Evolutionary conservation across 2,888 invertebrate genomes (phyloP).

Genomic region (Germaria angustata): DNA sequence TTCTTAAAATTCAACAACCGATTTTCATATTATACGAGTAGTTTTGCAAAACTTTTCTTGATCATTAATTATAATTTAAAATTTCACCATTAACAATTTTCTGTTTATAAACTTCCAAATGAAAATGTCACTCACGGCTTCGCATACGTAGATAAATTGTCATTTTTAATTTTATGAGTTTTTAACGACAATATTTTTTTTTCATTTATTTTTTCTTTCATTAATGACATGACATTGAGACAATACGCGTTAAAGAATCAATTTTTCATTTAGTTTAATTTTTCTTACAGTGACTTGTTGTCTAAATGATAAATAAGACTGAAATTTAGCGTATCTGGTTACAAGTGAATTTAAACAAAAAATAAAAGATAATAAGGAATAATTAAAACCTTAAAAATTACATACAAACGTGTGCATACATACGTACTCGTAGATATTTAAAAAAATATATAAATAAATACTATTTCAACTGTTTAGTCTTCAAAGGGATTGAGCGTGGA

Average conservation of each 20-base stretch:
- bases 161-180: conserved; percentile 49
- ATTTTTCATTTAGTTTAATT: not conserved
- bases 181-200: conserved; percentile 42
- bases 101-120: not conserved
- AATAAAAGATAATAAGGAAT: conserved; percentile 18
- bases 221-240: conserved; percentile 56
- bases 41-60: not conserved
- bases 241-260: conserved; percentile 29
- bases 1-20: too few relatives aligned
- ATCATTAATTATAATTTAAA: conserved; percentile 39
- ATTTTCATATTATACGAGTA: too few relatives aligned
- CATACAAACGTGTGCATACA: too few relatives aligned
- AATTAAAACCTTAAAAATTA: conserved; percentile 40
- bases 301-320: not conserved
- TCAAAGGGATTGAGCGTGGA: not conserved
- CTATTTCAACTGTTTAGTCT: not conserved
- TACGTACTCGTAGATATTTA: too few relatives aligned
- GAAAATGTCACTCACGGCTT: conserved; percentile 4
- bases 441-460: conserved; percentile 26
- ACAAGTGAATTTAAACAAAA: conserved; percentile 7
- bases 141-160: conserved; percentile 21
- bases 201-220: not conserved
- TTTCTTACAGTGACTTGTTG: conserved; percentile 16
- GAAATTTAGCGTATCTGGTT: conserved; percentile 12
- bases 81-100: not conserved